phyloP scores from a whole-genome alignment of 2,888 invertebrate species.

The Nomada ruficornis region DNA sequence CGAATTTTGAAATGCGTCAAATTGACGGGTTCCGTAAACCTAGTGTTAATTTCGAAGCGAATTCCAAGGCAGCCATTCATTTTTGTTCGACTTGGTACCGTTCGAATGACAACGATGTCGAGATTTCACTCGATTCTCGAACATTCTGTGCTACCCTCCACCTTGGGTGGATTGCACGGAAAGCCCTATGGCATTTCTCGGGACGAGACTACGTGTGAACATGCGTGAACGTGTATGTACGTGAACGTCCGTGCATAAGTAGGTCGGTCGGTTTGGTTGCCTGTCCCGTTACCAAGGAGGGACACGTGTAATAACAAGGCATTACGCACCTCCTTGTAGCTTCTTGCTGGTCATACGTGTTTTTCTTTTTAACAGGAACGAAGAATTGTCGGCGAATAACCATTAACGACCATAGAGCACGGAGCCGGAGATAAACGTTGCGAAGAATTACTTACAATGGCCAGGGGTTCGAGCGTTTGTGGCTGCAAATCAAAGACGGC shows the following conservation, averaged over 20 bases:
- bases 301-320: constrained; percentile 79
- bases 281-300: constrained; percentile 78
- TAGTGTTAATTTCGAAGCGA: too few relatives aligned
- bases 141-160: not conserved
- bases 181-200: constrained; percentile 62
- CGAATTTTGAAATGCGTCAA: too few relatives aligned
- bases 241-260: constrained; percentile 76
- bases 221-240: constrained; percentile 56
- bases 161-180: constrained; percentile 39
- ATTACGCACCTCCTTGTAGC: constrained; percentile 69
- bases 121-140: too few relatives aligned
- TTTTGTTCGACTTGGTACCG: too few relatives aligned
- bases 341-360: constrained; percentile 47
- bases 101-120: too few relatives aligned
- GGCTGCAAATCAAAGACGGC: too few relatives aligned
- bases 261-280: constrained; percentile 76
- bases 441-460: not conserved
- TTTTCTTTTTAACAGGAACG: not conserved
- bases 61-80: too few relatives aligned
- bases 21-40: too few relatives aligned
- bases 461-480: too few relatives aligned
- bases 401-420: not conserved
- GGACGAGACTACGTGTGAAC: constrained; percentile 44
- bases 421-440: too few relatives aligned
- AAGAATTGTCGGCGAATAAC: not conserved